Evolutionary conservation across 2,797 vertebrate genomes (phyloP).

Genomic region (Tamandua tetradactyla): DNA sequence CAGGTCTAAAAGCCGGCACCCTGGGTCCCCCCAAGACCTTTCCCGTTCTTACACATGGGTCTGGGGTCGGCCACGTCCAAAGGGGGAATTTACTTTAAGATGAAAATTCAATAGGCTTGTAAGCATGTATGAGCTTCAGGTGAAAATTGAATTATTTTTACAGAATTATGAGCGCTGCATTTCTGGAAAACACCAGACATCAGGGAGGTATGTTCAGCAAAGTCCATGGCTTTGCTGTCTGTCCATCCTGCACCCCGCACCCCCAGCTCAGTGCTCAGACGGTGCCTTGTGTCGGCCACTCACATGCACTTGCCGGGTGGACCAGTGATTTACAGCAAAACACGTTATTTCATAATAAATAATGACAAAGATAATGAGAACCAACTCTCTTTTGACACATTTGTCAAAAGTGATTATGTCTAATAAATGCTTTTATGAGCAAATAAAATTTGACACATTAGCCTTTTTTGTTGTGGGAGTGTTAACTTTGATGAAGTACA

Average conservation of each 20-base stretch:
- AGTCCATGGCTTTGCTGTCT: not conserved
- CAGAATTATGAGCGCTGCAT: accelerated
- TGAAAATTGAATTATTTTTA: not conserved
- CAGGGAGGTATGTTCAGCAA: accelerated
- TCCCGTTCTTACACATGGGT: accelerated
- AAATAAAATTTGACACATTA: not conserved
- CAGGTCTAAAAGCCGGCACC: too few relatives aligned
- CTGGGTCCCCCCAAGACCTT: too few relatives aligned
- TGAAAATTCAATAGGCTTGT: not conserved
- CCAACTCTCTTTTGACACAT: not conserved
- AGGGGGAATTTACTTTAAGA: not conserved
- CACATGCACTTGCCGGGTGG: not conserved
- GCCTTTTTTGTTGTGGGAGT: not conserved
- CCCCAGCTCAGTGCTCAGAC: accelerated
- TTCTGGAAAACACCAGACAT: accelerated
- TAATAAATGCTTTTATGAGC: not conserved
- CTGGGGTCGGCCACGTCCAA: not conserved
- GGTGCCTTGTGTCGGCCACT: accelerated
- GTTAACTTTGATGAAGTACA: not conserved
- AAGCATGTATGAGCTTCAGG: not conserved
- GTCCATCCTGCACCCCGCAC: too few relatives aligned
- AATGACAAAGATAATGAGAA: not conserved
- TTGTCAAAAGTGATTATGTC: not conserved
- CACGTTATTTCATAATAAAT: not conserved
- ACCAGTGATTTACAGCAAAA: accelerated